A percentile compares a stretch with the other conserved stretches of the same genome.
Conservation (phyloP, 2,888 invertebrate genomes). For the Saturnia japonica region DNA sequence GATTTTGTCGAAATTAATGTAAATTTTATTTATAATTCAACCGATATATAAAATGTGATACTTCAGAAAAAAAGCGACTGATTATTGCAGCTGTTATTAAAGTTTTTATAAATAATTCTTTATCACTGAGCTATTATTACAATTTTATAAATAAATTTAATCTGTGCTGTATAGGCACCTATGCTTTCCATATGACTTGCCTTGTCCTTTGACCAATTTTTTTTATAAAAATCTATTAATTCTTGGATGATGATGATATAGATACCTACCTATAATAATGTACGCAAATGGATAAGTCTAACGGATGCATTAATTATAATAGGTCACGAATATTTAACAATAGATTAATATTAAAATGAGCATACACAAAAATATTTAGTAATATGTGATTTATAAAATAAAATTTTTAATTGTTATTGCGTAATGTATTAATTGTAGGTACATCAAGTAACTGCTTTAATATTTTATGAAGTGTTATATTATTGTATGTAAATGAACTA, state of each 20-base stretch:
- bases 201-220: too few relatives aligned
- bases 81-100: neutral
- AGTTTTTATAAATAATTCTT: neutral
- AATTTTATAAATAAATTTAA: neutral
- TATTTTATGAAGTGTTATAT: too few relatives aligned
- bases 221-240: too few relatives aligned
- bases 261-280: neutral
- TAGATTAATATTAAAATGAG: conserved; percentile 24
- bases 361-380: conserved; percentile 32
- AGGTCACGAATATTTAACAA: neutral
- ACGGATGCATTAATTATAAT: neutral
- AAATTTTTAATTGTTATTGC: conserved; percentile 28
- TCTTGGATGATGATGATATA: too few relatives aligned
- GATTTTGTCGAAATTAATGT: conserved; percentile 40
- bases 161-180: neutral
- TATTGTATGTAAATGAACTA: too few relatives aligned
- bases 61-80: neutral
- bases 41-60: neutral
- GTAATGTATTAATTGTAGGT: too few relatives aligned
- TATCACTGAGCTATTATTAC: neutral
- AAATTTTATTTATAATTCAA: conserved; percentile 11
- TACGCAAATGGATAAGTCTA: neutral
- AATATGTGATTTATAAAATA: conserved; percentile 38
- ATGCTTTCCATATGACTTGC: neutral
- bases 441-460: too few relatives aligned